phyloP scores from a whole-genome alignment of 2,888 invertebrate species.

The Molorchus minor region DNA sequence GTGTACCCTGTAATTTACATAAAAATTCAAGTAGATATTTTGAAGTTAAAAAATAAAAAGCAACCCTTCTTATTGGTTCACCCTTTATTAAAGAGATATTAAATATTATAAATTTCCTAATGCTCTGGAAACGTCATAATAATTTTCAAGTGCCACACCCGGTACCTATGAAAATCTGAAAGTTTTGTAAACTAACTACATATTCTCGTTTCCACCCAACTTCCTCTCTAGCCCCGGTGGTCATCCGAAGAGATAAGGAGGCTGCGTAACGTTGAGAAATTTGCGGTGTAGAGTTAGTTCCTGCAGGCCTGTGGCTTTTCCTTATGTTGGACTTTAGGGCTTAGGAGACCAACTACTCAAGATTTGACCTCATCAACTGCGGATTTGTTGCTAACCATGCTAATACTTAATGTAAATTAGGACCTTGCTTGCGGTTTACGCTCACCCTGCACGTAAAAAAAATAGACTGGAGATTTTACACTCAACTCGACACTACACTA shows the following conservation, averaged over 20 bases:
- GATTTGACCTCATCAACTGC: constrained; percentile 7
- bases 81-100: no score
- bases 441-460: no score
- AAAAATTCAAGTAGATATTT: no score
- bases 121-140: no score
- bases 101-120: no score
- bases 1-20: no score
- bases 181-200: constrained; percentile 1
- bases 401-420: constrained; percentile 33
- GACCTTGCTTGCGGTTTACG: neutral
- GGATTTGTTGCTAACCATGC: constrained; percentile 37
- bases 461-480: no score
- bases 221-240: constrained; percentile 31
- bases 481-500: no score
- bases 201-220: constrained; percentile 8
- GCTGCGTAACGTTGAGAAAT: constrained; percentile 47
- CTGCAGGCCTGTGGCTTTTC: constrained; percentile 36
- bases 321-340: constrained; percentile 53
- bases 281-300: constrained; percentile 42
- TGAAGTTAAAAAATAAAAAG: no score
- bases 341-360: constrained; percentile 36
- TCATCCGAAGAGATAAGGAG: constrained; percentile 45
- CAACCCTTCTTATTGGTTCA: no score
- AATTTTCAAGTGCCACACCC: no score
- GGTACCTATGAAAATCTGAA: no score